Conservation (phyloP, 2,113 vertebrate genomes). For the Cinclus mexicanus region DNA sequence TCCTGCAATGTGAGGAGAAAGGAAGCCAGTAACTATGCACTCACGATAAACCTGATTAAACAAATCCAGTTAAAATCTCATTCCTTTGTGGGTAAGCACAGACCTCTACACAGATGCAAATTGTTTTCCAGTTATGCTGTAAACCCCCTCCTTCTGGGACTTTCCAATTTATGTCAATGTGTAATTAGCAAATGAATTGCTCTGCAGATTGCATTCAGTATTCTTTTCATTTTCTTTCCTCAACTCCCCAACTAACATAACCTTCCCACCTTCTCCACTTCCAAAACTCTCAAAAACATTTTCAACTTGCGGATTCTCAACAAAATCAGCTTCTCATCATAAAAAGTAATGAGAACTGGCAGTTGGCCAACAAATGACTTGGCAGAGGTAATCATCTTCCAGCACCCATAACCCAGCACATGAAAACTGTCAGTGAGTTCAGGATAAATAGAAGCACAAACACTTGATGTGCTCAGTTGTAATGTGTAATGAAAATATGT, state of each 20-base stretch:
- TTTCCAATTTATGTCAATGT: slow-evolving; percentile 50
- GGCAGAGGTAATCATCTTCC: not conserved
- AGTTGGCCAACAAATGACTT: not conserved
- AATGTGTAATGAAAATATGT: no score
- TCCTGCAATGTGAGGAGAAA: not conserved
- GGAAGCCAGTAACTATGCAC: not conserved
- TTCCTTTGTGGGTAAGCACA: slow-evolving; percentile 56
- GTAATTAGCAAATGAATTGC: slow-evolving; percentile 65
- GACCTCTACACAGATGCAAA: slow-evolving; percentile 58
- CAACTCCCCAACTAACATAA: not conserved
- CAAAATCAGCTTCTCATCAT: not conserved
- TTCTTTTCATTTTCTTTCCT: not conserved
- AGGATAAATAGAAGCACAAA: not conserved
- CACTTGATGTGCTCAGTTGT: not conserved
- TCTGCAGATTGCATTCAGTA: slow-evolving; percentile 5
- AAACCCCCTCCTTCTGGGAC: slow-evolving; percentile 47
- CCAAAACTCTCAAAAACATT: not conserved
- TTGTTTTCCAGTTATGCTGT: slow-evolving; percentile 42
- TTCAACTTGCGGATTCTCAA: not conserved
- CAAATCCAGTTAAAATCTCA: slow-evolving; percentile 57
- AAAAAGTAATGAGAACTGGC: not conserved
- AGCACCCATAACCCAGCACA: not conserved
- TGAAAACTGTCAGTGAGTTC: not conserved
- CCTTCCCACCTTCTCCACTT: not conserved
- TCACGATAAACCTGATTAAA: slow-evolving; percentile 36